These are phyloP conservation scores for Melolontha melolontha DNA, from an alignment of 2,888 invertebrate genomes.

Conservation along the genomic window DNA sequence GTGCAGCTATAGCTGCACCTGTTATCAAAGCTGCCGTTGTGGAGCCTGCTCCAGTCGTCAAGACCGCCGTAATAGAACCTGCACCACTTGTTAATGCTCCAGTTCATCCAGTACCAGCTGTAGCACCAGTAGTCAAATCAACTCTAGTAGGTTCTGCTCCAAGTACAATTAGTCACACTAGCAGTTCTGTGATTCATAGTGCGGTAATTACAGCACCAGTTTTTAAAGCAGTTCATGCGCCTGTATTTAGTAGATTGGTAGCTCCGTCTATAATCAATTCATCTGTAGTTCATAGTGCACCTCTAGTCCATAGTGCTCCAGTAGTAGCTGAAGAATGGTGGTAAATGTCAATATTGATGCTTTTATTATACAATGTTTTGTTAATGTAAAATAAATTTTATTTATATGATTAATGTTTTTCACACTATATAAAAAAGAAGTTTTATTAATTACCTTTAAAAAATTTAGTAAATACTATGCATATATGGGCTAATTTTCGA, in stretches of 20 bases:
- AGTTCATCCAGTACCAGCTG: slow-evolving; percentile 20
- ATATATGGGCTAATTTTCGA: too few species aligned
- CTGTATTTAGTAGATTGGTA: slow-evolving; percentile 2
- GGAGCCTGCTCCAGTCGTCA: slow-evolving; percentile 8
- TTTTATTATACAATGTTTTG: slow-evolving; percentile 19
- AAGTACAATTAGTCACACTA: slow-evolving; percentile 30
- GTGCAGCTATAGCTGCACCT: slow-evolving; percentile 54
- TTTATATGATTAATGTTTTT: too few species aligned
- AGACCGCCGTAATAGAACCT: slow-evolving; percentile 28
- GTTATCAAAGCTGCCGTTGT: slow-evolving; percentile 51
- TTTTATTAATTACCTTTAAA: too few species aligned
- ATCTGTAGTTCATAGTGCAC: slow-evolving; percentile 1
- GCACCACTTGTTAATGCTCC: slow-evolving; percentile 29
- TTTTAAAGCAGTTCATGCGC: slow-evolving; percentile 22
- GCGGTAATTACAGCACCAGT: slow-evolving; percentile 23
- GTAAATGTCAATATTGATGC: slow-evolving; percentile 8
- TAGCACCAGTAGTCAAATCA: slow-evolving; percentile 27
- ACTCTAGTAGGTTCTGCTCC: slow-evolving; percentile 36
- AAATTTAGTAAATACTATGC: too few species aligned
- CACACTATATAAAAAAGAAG: too few species aligned
- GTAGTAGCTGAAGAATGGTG: slow-evolving; percentile 46
- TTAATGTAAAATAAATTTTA: too few species aligned
- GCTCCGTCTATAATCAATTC: slow-evolving; percentile 12
- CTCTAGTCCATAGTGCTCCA: slow-evolving; percentile 7
- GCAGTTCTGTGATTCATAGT: slow-evolving; percentile 41